Conservation (phyloP, 2,113 vertebrate genomes). For the Chaetodon auriga region DNA sequence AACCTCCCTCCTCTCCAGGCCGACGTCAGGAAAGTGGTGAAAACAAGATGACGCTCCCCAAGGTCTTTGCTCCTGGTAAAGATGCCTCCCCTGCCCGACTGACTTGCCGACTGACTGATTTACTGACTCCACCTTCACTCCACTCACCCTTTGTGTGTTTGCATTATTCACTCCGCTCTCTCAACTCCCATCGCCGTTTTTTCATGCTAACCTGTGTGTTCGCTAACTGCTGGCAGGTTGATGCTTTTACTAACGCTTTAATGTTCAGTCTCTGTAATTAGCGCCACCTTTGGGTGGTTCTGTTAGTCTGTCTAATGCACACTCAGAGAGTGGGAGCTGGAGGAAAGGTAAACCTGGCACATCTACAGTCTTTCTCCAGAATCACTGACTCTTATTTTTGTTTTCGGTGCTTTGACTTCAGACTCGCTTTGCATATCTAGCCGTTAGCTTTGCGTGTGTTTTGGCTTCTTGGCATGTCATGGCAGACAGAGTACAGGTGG, state of each 20-base stretch:
- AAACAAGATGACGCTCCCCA: slow-evolving; percentile 84
- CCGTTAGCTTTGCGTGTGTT: background rate
- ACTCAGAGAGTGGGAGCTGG: too few relatives aligned
- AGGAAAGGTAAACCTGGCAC: too few relatives aligned
- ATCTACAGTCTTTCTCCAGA: too few relatives aligned
- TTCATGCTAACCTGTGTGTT: background rate
- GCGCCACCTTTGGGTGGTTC: background rate
- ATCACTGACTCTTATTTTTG: too few relatives aligned
- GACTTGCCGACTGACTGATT: background rate
- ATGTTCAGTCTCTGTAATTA: background rate
- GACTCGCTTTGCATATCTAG: background rate
- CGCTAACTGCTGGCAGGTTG: background rate
- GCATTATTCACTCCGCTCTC: slow-evolving; percentile 2
- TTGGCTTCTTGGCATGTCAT: background rate
- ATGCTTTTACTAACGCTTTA: background rate
- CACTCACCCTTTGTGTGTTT: slow-evolving; percentile 40
- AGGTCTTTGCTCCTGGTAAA: slow-evolving; percentile 86
- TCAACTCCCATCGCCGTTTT: background rate
- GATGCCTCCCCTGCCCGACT: slow-evolving; percentile 30
- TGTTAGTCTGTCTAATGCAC: background rate
- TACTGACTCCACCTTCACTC: slow-evolving; percentile 27
- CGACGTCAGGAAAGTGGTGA: slow-evolving; percentile 84
- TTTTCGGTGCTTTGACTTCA: background rate
- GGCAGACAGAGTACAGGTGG: too few relatives aligned
- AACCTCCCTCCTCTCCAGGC: slow-evolving; percentile 75